phyloP scores from a whole-genome alignment of 1,140 invertebrate genomes.

The Cryptotermes secundus region DNA sequence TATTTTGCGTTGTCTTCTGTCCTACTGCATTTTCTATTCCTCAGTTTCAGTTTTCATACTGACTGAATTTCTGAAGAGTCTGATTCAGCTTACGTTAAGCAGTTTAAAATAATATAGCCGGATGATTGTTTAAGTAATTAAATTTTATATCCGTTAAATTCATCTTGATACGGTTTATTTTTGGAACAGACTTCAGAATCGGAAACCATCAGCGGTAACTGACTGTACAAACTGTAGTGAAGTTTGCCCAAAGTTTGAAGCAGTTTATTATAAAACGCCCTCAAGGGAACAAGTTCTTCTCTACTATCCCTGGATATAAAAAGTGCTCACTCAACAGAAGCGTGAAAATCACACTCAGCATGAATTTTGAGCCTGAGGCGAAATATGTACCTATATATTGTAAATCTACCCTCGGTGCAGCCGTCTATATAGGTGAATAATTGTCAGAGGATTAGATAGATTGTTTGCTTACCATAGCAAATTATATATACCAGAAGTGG shows the following conservation, averaged over 20 bases:
- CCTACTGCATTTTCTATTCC: no score
- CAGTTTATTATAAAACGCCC: conserved; percentile 2
- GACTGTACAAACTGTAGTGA: not conserved
- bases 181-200: no score
- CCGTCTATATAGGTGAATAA: not conserved
- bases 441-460: not conserved
- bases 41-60: no score
- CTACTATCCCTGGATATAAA: not conserved
- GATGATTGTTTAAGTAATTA: no score
- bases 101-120: not conserved
- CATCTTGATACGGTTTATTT: no score
- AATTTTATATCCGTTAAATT: no score
- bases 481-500: not conserved
- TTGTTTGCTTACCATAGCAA: not conserved
- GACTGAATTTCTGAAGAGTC: not conserved
- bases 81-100: not conserved
- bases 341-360: not conserved
- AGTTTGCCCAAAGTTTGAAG: not conserved
- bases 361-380: not conserved
- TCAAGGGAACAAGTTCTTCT: not conserved
- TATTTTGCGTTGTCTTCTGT: no score
- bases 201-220: not conserved
- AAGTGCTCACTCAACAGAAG: conserved; percentile 16
- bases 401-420: not conserved
- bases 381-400: no score